Evolutionary conservation across 2,888 invertebrate species (phyloP).

Genomic region (Globia sparganii): DNA sequence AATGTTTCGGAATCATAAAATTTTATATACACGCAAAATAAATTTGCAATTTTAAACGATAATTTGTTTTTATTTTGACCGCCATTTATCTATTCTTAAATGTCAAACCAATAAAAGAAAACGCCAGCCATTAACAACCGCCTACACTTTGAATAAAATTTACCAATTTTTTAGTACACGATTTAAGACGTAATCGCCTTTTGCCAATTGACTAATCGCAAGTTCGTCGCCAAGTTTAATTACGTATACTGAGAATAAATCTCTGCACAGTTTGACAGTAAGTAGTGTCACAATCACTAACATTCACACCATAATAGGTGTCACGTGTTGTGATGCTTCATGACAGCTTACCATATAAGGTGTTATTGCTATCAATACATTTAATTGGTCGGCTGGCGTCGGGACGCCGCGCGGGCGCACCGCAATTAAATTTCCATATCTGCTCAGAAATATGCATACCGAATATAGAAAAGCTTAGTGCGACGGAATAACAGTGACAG

Average conservation of each 20-base stretch:
- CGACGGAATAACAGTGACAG: slow-evolving; percentile 54
- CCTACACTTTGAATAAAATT: slow-evolving; percentile 54
- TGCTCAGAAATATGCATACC: slow-evolving; percentile 67
- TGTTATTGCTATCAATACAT: slow-evolving; percentile 79
- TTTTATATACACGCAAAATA: slow-evolving; percentile 17
- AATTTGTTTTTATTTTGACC: slow-evolving; percentile 23
- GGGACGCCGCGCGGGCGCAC: slow-evolving; percentile 65
- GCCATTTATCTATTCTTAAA: slow-evolving; percentile 45
- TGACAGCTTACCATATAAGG: slow-evolving; percentile 73
- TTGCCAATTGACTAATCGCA: slow-evolving; percentile 38
- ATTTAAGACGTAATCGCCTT: slow-evolving; percentile 31
- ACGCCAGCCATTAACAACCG: slow-evolving; percentile 34
- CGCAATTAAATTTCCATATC: slow-evolving; percentile 77
- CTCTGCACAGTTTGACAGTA: slow-evolving; percentile 49
- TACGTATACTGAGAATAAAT: slow-evolving; percentile 50
- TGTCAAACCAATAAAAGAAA: slow-evolving; percentile 54
- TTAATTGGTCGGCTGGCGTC: slow-evolving; percentile 76
- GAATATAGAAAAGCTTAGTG: slow-evolving; percentile 66
- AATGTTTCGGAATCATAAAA: slow-evolving; percentile 19
- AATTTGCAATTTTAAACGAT: slow-evolving; percentile 19
- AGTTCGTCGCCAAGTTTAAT: slow-evolving; percentile 37
- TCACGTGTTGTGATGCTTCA: slow-evolving; percentile 71
- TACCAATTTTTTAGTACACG: slow-evolving; percentile 46
- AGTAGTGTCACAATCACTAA: slow-evolving; percentile 57
- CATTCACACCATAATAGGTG: slow-evolving; percentile 72